Evolutionary conservation across 2,888 invertebrate species (phyloP).

Genomic region (Lagria hirta): DNA sequence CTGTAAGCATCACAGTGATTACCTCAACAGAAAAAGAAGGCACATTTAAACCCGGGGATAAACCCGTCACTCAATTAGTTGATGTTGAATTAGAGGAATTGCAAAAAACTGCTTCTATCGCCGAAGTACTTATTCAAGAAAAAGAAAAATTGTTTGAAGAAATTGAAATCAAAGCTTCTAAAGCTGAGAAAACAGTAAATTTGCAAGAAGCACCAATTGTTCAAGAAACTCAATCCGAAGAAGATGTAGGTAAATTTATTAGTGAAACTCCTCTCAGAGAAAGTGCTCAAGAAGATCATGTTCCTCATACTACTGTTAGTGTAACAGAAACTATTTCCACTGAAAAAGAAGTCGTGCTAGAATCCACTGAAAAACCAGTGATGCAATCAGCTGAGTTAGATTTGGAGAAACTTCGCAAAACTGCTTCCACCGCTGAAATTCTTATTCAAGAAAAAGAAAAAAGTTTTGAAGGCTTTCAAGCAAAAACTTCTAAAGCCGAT

Average conservation of each 20-base stretch:
- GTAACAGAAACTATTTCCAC: conserved; percentile 27
- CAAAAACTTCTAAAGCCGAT: conserved; percentile 43
- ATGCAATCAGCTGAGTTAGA: conserved; percentile 42
- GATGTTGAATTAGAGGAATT: conserved; percentile 50
- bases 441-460: conserved; percentile 49
- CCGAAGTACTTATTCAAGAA: conserved; percentile 37
- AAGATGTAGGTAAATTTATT: conserved; percentile 52
- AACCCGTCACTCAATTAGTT: conserved; percentile 49
- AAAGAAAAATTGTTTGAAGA: conserved; percentile 38
- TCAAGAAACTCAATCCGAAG: conserved; percentile 43
- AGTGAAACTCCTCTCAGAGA: conserved; percentile 35
- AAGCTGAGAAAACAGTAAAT: conserved; percentile 38
- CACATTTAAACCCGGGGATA: conserved; percentile 19
- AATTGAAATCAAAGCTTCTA: conserved; percentile 19
- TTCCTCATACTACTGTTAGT: conserved; percentile 20
- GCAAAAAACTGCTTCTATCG: conserved; percentile 47
- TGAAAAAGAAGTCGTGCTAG: conserved; percentile 41
- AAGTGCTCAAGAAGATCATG: conserved; percentile 10
- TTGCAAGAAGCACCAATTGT: conserved; percentile 42
- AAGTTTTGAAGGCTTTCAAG: conserved; percentile 33
- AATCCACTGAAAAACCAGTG: conserved; percentile 36
- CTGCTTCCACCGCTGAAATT: conserved; percentile 47
- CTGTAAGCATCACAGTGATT: conserved; percentile 28
- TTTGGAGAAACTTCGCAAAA: conserved; percentile 41
- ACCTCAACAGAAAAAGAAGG: conserved; percentile 34